Percentiles rank a stretch among this genome's conserved stretches.
Conservation (phyloP, 2,888 invertebrate species). For the Agrotis exclamationis region DNA sequence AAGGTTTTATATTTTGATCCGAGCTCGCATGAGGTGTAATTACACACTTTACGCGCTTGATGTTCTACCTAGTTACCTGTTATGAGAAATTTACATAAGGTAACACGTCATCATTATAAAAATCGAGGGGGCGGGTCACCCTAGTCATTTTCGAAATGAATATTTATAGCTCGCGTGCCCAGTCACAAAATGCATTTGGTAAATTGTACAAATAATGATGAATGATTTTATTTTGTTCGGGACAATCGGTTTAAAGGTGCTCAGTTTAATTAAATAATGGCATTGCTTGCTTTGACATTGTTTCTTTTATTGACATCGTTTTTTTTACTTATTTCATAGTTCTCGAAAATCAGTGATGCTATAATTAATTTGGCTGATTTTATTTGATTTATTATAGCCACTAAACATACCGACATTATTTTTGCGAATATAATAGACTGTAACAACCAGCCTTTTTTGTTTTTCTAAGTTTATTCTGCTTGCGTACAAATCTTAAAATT, state of each 20-base stretch:
- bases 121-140: constrained; percentile 50
- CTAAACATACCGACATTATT: too few species aligned
- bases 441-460: too few species aligned
- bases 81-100: constrained; percentile 57
- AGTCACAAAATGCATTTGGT: constrained; percentile 56
- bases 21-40: constrained; percentile 45
- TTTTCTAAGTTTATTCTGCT: too few species aligned
- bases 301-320: constrained; percentile 1
- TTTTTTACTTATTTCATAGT: background rate
- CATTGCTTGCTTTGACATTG: constrained; percentile 32
- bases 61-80: constrained; percentile 43
- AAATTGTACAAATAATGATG: constrained; percentile 60
- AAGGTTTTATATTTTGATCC: constrained; percentile 1
- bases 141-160: constrained; percentile 54
- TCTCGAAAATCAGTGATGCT: constrained; percentile 5
- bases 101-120: constrained; percentile 59
- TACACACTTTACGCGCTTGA: constrained; percentile 39
- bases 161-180: constrained; percentile 56
- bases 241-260: constrained; percentile 56
- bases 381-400: too few species aligned
- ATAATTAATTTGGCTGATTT: background rate
- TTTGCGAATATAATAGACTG: too few species aligned
- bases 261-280: constrained; percentile 65
- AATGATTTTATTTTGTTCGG: constrained; percentile 57
- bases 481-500: too few species aligned